These are phyloP conservation scores for Chrysoperla carnea DNA, from an alignment of 1,140 invertebrate genomes.

Conservation along the genomic window DNA sequence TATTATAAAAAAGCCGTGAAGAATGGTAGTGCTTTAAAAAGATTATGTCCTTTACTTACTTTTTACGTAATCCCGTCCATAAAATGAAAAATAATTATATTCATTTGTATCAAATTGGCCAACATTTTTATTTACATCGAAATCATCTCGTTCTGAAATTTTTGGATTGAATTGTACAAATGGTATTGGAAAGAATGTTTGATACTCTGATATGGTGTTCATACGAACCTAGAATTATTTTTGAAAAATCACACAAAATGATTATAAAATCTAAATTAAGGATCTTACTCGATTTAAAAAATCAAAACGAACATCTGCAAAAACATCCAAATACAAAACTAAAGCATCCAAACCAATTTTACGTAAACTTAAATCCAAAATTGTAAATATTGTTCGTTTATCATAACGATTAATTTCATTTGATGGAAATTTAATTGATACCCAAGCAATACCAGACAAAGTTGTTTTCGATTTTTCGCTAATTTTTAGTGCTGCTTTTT, in stretches of 20 bases:
- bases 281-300: conserved; percentile 61
- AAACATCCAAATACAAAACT: conserved; percentile 41
- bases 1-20: too few species aligned
- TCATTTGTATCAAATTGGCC: conserved; percentile 64
- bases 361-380: conserved; percentile 48
- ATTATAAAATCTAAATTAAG: conserved; percentile 1
- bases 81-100: conserved; percentile 61
- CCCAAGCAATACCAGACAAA: conserved; percentile 49
- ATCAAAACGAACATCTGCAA: conserved; percentile 52
- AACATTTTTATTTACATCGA: conserved; percentile 57
- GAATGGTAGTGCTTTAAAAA: too few species aligned
- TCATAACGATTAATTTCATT: conserved; percentile 25
- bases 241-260: conserved; percentile 2
- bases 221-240: conserved; percentile 46
- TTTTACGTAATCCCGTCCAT: conserved; percentile 57
- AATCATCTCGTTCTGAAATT: conserved; percentile 33
- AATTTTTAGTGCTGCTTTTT: conserved; percentile 36
- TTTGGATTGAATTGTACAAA: conserved; percentile 57
- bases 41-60: conserved; percentile 31
- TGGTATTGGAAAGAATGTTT: conserved; percentile 69
- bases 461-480: conserved; percentile 50
- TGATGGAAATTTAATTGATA: conserved; percentile 41
- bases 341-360: conserved; percentile 54
- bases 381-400: conserved; percentile 25
- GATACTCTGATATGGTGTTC: conserved; percentile 65